Conservation (phyloP, 2,888 invertebrate genomes). For the Hofmannophila pseudospretella region DNA sequence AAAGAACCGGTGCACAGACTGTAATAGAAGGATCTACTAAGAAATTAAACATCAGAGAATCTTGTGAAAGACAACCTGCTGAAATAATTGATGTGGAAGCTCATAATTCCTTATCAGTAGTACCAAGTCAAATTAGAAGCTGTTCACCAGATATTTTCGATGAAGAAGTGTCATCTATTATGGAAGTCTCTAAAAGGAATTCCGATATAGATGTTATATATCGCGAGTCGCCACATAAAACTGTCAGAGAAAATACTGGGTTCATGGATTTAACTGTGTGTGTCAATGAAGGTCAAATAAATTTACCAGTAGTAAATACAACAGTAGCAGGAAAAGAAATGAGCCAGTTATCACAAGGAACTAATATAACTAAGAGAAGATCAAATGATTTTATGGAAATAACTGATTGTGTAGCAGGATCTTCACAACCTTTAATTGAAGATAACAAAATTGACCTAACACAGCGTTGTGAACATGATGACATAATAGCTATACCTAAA, state of each 20-base stretch:
- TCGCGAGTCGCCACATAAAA: conserved; percentile 14
- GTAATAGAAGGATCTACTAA: background rate
- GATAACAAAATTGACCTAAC: conserved; percentile 35
- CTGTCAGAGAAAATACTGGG: conserved; percentile 20
- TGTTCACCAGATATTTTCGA: conserved; percentile 70
- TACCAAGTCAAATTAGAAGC: conserved; percentile 32
- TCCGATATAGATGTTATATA: conserved; percentile 13
- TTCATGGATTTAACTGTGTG: conserved; percentile 48
- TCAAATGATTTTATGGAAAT: conserved; percentile 59
- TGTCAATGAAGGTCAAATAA: conserved; percentile 19
- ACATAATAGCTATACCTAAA: conserved; percentile 8
- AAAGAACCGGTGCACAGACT: background rate
- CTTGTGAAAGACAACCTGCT: background rate
- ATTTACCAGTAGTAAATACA: conserved; percentile 5
- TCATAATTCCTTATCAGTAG: conserved; percentile 1
- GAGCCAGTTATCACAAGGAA: conserved; percentile 23
- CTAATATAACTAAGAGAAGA: conserved; percentile 33
- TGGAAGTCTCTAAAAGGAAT: conserved; percentile 17
- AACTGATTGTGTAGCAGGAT: conserved; percentile 43
- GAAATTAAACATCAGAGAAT: conserved; percentile 1
- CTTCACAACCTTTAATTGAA: conserved; percentile 20
- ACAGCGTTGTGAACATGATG: conserved; percentile 20
- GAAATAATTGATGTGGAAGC: conserved; percentile 4
- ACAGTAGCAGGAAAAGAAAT: conserved; percentile 6
- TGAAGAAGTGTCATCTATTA: conserved; percentile 46